phyloP scores from a whole-genome alignment of 2,113 vertebrate genomes.

The Regulus satrapa region DNA sequence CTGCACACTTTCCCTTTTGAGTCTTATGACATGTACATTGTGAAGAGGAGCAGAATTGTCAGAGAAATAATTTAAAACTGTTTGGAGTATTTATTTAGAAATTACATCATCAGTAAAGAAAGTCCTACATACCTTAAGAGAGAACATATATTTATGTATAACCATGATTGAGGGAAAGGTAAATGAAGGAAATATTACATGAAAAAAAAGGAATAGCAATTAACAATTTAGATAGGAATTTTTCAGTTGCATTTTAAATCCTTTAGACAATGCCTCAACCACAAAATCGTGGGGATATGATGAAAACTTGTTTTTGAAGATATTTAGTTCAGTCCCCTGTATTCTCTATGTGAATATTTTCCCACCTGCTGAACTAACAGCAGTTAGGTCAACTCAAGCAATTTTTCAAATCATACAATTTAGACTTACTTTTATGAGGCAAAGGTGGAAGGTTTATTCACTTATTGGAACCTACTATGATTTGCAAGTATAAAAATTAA shows the following conservation, averaged over 20 bases:
- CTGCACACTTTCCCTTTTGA: background rate
- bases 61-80: background rate
- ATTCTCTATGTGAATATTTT: background rate
- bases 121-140: background rate
- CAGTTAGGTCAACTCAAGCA: background rate
- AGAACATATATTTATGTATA: background rate
- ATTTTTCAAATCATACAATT: background rate
- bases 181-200: background rate
- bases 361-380: background rate
- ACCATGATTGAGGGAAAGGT: background rate
- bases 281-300: background rate
- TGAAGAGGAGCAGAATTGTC: background rate
- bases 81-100: background rate
- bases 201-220: background rate
- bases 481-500: background rate
- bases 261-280: background rate
- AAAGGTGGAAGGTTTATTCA: background rate
- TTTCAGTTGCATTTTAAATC: background rate
- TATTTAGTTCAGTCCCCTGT: background rate
- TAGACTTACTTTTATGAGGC: background rate
- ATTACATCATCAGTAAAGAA: background rate
- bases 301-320: background rate
- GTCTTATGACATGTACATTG: rapidly evolving
- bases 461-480: background rate
- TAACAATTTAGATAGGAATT: background rate